phyloP scores from a whole-genome alignment of 2,797 vertebrate genomes.

The Garrulus glandarius region DNA sequence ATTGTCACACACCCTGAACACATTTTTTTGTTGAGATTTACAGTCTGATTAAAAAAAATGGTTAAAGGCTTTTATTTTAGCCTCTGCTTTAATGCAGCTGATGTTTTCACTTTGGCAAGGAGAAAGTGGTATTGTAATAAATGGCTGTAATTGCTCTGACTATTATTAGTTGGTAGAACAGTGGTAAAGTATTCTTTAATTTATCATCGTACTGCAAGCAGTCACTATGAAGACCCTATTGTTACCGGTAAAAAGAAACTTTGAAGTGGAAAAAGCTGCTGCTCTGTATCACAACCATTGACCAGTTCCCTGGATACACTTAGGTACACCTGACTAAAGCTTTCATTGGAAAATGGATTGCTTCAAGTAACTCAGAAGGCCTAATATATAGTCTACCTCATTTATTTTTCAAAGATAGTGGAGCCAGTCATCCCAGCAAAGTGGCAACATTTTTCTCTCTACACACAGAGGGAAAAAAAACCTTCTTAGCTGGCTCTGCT shows the following conservation, averaged over 20 bases:
- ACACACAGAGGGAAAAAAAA: neutral
- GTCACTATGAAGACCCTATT: neutral
- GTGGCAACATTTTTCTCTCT: slow-evolving; percentile 25
- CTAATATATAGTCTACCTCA: slow-evolving; percentile 19
- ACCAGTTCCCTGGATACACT: slow-evolving; percentile 10
- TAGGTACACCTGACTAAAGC: slow-evolving; percentile 37
- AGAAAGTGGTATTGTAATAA: neutral
- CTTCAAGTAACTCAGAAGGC: slow-evolving; percentile 15
- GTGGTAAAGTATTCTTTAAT: neutral
- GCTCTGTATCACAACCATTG: neutral
- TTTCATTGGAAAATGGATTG: slow-evolving; percentile 61
- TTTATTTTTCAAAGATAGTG: slow-evolving; percentile 48
- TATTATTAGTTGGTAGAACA: neutral
- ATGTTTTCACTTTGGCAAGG: neutral
- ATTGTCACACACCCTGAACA: neutral
- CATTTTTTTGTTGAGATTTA: neutral
- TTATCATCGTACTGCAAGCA: neutral
- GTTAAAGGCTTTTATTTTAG: neutral
- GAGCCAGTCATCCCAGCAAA: slow-evolving; percentile 21
- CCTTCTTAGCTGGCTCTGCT: neutral
- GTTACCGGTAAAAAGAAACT: neutral
- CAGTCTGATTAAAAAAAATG: neutral
- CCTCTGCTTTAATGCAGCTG: neutral
- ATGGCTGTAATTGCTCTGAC: neutral
- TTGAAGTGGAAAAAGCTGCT: neutral